These are phyloP conservation scores for Benitochromis conjunctus DNA, from an alignment of 2,113 vertebrate species.

Conservation along the genomic window DNA sequence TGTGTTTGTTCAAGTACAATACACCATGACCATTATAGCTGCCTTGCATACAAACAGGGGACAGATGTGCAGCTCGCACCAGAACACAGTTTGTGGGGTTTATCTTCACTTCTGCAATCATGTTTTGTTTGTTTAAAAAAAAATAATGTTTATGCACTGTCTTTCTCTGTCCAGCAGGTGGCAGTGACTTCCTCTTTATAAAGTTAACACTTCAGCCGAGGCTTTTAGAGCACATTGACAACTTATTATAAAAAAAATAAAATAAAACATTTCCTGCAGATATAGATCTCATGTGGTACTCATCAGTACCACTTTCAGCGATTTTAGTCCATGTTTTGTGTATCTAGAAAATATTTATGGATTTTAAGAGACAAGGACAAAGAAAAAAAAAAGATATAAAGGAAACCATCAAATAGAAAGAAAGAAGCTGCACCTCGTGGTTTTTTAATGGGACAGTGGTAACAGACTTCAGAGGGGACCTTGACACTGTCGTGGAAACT, in stretches of 20 bases:
- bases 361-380: background rate
- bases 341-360: background rate
- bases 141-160: background rate
- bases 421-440: background rate
- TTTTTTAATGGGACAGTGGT: background rate
- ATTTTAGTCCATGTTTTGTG: background rate
- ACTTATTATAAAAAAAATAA: background rate
- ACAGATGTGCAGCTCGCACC: background rate
- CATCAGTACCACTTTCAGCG: background rate
- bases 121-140: background rate
- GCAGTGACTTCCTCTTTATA: background rate
- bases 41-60: background rate
- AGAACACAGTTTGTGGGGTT: background rate
- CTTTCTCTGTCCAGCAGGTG: background rate
- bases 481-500: background rate
- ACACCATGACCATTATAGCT: too few species aligned
- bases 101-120: background rate
- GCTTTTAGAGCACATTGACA: background rate
- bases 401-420: background rate
- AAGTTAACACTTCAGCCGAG: background rate
- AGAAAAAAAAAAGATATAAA: background rate
- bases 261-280: background rate
- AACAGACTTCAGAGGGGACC: background rate
- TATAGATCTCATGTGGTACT: background rate
- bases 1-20: too few species aligned